Evolutionary conservation across 2,888 invertebrate genomes (phyloP).

Genomic region (Halictus ligatus): DNA sequence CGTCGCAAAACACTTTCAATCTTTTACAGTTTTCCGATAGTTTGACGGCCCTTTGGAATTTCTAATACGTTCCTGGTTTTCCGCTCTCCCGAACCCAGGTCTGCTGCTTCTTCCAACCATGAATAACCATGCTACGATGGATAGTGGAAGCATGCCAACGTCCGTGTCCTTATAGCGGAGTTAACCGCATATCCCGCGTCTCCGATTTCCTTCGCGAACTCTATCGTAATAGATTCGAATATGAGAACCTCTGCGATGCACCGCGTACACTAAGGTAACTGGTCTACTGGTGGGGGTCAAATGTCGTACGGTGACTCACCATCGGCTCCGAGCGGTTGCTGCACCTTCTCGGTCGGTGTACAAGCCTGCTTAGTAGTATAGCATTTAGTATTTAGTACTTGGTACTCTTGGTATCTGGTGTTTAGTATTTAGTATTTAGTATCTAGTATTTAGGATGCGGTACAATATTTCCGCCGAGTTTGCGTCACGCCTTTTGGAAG

Average conservation of each 20-base stretch:
- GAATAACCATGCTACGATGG: not conserved
- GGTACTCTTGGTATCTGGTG: no score
- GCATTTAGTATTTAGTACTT: not conserved
- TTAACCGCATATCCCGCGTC: not conserved
- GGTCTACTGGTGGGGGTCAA: constrained; percentile 77
- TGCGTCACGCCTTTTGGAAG: no score
- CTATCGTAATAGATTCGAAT: not conserved
- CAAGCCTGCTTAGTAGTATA: constrained; percentile 16
- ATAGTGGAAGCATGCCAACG: not conserved
- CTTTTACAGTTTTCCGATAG: not conserved
- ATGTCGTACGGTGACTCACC: constrained; percentile 80
- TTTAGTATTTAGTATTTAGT: no score
- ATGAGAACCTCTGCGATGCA: constrained; percentile 74
- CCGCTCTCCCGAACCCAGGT: not conserved
- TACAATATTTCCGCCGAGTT: no score
- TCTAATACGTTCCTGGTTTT: no score
- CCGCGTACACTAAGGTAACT: constrained; percentile 60
- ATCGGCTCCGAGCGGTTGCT: constrained; percentile 58
- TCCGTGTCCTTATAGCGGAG: constrained; percentile 1
- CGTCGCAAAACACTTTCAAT: not conserved
- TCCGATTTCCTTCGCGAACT: not conserved
- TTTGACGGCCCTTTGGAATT: no score
- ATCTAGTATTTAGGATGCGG: no score
- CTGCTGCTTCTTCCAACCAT: not conserved
- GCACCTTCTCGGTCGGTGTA: constrained; percentile 53